phyloP scores from a whole-genome alignment of 2,113 vertebrate species.

The Festucalex cinctus region DNA sequence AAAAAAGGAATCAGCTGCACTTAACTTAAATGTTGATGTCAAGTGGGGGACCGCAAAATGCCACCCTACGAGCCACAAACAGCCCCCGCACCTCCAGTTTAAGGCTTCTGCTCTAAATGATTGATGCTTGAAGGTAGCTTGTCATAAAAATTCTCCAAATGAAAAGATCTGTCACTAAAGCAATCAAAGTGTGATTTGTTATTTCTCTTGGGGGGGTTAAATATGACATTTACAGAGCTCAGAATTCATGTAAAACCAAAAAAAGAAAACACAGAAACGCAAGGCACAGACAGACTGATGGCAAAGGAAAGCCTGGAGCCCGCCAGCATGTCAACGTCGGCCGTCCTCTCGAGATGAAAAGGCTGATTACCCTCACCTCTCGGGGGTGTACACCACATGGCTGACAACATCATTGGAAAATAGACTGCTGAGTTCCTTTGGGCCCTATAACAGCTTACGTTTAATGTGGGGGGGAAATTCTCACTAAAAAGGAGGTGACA shows the following conservation, averaged over 20 bases:
- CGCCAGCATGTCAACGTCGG: constrained; percentile 48
- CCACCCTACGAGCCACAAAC: no score
- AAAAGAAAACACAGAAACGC: constrained; percentile 16
- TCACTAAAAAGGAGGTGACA: constrained; percentile 70
- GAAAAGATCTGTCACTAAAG: neutral
- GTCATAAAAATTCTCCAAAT: constrained; percentile 11
- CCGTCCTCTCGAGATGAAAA: constrained; percentile 72
- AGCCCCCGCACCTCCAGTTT: no score
- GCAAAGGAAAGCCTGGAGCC: constrained; percentile 57
- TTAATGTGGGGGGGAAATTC: constrained; percentile 59
- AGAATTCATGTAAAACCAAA: constrained; percentile 10
- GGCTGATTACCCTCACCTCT: constrained; percentile 76
- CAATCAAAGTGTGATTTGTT: neutral
- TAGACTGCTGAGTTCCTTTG: constrained; percentile 71
- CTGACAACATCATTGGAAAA: constrained; percentile 79
- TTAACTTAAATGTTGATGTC: no score
- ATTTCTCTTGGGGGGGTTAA: constrained; percentile 19
- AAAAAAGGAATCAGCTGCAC: no score
- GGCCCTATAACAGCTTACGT: constrained; percentile 73
- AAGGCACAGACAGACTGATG: constrained; percentile 14
- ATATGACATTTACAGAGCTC: constrained; percentile 2
- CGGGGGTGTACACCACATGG: constrained; percentile 70
- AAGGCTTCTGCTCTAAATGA: no score
- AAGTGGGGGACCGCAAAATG: no score
- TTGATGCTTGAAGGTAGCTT: constrained; percentile 11